phyloP scores from a whole-genome alignment of 1,140 invertebrate species.

The Drosophila gunungcola region DNA sequence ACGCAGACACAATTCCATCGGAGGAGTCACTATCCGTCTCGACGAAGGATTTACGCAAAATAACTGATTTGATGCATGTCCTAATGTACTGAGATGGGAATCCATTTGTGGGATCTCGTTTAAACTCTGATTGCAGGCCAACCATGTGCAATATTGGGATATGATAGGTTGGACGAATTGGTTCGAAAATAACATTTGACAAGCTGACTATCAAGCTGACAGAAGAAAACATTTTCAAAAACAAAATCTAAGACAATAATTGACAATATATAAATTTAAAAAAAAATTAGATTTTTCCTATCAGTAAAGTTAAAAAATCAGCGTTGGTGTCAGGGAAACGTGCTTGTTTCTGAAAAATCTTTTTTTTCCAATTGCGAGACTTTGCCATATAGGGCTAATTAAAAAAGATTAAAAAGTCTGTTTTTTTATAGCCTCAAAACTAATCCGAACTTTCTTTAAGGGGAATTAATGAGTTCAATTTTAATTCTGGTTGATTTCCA shows the following conservation, averaged over 20 bases:
- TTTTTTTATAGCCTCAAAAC: not conserved
- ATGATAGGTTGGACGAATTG: not conserved
- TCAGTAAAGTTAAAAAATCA: no score
- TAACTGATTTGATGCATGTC: constrained; percentile 41
- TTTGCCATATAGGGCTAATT: no score
- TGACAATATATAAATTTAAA: no score
- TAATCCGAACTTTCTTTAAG: not conserved
- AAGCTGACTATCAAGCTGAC: no score
- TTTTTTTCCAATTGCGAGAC: no score
- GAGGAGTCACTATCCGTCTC: constrained; percentile 12
- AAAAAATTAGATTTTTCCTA: no score
- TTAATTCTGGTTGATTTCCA: constrained; percentile 17
- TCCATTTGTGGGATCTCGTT: constrained; percentile 36
- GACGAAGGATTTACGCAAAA: constrained; percentile 26
- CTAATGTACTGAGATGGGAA: constrained; percentile 27
- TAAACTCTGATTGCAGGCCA: constrained; percentile 15
- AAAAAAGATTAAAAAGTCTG: no score
- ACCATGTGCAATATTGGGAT: not conserved
- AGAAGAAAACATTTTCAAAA: no score
- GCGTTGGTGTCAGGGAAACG: no score
- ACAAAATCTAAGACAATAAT: no score
- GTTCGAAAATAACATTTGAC: not conserved
- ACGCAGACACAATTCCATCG: constrained; percentile 34
- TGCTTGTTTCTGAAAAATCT: no score
- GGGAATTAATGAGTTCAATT: constrained; percentile 31